phyloP scores from a whole-genome alignment of 2,113 vertebrate genomes.

The Misgurnus anguillicaudatus region DNA sequence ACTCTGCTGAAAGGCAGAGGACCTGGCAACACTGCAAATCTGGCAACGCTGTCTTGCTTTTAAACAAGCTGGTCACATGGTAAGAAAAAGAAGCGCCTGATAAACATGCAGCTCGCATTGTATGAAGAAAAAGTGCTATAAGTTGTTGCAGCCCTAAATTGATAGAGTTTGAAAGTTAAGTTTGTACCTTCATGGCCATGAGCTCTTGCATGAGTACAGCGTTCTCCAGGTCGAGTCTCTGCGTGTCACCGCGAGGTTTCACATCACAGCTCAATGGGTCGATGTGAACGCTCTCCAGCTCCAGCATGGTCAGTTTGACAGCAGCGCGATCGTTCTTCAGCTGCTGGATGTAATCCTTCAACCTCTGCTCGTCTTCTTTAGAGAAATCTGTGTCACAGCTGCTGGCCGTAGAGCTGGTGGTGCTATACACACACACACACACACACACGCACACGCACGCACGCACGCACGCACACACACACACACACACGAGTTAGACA shows the following conservation, averaged over 20 bases:
- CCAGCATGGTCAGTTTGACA: slow-evolving; percentile 85
- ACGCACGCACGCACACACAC: not conserved
- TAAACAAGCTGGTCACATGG: too few relatives aligned
- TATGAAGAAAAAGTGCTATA: too few relatives aligned
- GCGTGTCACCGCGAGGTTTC: slow-evolving; percentile 83
- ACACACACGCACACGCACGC: not conserved
- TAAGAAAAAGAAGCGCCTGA: too few relatives aligned
- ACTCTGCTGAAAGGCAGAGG: too few relatives aligned
- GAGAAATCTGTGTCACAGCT: slow-evolving; percentile 87
- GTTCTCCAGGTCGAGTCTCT: slow-evolving; percentile 86
- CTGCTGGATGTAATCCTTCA: slow-evolving; percentile 88
- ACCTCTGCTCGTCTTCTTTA: slow-evolving; percentile 85
- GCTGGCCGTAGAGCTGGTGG: slow-evolving; percentile 87
- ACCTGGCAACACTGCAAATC: too few relatives aligned
- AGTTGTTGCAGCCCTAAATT: too few relatives aligned
- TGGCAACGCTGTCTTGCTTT: too few relatives aligned
- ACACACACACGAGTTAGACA: slow-evolving; percentile 14
- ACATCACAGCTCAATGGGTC: slow-evolving; percentile 84
- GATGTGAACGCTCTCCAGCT: slow-evolving; percentile 86
- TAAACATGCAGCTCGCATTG: too few relatives aligned
- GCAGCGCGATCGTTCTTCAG: slow-evolving; percentile 86
- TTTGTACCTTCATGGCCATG: slow-evolving; percentile 88
- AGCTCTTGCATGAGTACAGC: slow-evolving; percentile 90
- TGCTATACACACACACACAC: slow-evolving; percentile 65
- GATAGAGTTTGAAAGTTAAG: too few relatives aligned